These are phyloP conservation scores for Botia kubotai DNA, from an alignment of 2,797 vertebrate genomes.

Conservation along the genomic window DNA sequence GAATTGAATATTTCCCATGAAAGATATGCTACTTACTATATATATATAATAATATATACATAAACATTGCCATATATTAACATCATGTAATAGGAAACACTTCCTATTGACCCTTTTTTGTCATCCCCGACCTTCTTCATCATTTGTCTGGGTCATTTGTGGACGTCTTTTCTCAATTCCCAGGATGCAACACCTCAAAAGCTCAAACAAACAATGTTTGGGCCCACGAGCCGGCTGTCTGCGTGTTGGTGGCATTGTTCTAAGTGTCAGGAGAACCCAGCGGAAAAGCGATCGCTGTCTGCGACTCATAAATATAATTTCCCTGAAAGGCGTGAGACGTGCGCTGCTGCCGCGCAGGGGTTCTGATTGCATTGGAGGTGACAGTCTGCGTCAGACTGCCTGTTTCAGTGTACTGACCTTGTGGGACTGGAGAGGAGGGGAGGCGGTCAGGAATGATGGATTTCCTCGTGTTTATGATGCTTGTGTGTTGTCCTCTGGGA, in stretches of 20 bases:
- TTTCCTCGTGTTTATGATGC: slow-evolving; percentile 52
- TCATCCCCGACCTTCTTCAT: background rate
- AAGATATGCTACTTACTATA: too few relatives aligned
- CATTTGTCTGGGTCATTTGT: slow-evolving; percentile 27
- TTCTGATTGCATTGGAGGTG: slow-evolving; percentile 51
- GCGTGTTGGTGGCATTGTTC: slow-evolving; percentile 26
- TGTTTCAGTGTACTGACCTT: slow-evolving; percentile 51
- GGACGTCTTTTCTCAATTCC: slow-evolving; percentile 16
- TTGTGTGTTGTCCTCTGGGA: slow-evolving; percentile 21
- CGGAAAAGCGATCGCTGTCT: slow-evolving; percentile 47
- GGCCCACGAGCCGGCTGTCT: slow-evolving; percentile 22
- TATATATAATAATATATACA: too few relatives aligned
- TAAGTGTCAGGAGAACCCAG: slow-evolving; percentile 35
- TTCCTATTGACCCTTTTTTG: slow-evolving; percentile 14
- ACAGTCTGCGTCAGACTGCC: slow-evolving; percentile 23
- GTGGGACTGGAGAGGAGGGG: slow-evolving; percentile 15
- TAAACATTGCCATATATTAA: background rate
- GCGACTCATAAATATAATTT: slow-evolving; percentile 59
- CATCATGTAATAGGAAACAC: too few relatives aligned
- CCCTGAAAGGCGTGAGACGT: slow-evolving; percentile 45
- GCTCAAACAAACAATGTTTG: slow-evolving; percentile 38
- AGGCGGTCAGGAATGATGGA: slow-evolving; percentile 58
- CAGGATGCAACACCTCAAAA: slow-evolving; percentile 15
- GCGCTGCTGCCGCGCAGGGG: slow-evolving; percentile 26
- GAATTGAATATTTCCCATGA: too few relatives aligned